A percentile compares a stretch with the other conserved stretches of the same genome.
Conservation (phyloP, 2,113 vertebrate genomes). For the Tetrao urogallus region DNA sequence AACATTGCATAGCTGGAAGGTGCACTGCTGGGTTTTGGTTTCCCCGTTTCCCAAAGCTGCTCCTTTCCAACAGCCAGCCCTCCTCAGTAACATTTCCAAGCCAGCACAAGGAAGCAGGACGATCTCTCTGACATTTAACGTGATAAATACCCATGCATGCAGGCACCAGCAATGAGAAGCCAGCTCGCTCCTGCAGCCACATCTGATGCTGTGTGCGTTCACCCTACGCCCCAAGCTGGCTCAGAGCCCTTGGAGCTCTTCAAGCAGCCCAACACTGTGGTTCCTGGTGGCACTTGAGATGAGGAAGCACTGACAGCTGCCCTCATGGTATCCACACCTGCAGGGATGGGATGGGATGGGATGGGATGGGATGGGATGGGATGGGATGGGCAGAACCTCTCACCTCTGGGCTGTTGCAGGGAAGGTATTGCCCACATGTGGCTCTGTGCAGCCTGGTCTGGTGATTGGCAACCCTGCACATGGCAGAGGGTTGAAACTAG, state of each 20-base stretch:
- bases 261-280: rapidly evolving
- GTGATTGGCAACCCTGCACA: too few species aligned
- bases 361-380: background rate
- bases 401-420: rapidly evolving
- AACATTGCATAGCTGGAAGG: background rate
- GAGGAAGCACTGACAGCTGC: rapidly evolving
- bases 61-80: rapidly evolving
- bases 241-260: background rate
- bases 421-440: rapidly evolving
- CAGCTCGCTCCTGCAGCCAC: rapidly evolving
- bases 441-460: too few species aligned
- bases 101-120: background rate
- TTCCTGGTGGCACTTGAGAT: rapidly evolving
- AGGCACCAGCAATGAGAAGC: background rate
- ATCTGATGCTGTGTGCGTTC: rapidly evolving
- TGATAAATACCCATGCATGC: rapidly evolving
- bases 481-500: too few species aligned
- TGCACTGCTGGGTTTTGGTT: background rate
- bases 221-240: rapidly evolving
- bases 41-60: background rate
- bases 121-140: background rate
- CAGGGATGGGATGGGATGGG: too few species aligned
- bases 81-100: rapidly evolving
- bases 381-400: background rate
- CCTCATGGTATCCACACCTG: rapidly evolving